phyloP scores from a whole-genome alignment of 1,140 invertebrate genomes.

The Drosophila auraria region DNA sequence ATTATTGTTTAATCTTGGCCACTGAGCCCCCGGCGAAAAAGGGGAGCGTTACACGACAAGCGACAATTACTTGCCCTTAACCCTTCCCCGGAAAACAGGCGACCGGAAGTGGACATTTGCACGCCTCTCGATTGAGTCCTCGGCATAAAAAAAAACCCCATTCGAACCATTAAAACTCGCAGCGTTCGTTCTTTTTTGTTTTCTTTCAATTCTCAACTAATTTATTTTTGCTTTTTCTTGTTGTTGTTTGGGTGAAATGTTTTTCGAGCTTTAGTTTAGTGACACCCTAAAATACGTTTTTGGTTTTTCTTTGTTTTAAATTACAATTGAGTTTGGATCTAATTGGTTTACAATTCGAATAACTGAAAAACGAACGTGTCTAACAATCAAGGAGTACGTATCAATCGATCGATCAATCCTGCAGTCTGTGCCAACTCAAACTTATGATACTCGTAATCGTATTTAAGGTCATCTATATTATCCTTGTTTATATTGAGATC shows the following conservation, averaged over 20 bases:
- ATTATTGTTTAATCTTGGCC: constrained; percentile 72
- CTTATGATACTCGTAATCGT: constrained; percentile 54
- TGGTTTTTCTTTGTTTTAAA: constrained; percentile 43
- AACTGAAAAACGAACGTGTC: constrained; percentile 59
- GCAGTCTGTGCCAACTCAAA: constrained; percentile 80
- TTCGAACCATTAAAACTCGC: constrained; percentile 52
- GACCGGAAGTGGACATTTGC: constrained; percentile 71
- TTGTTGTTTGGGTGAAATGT: constrained; percentile 54
- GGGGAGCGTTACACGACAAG: constrained; percentile 57
- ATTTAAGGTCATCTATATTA: constrained; percentile 49
- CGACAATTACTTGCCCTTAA: constrained; percentile 57
- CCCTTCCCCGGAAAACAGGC: neutral
- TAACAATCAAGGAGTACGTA: constrained; percentile 62
- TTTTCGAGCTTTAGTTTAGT: constrained; percentile 67
- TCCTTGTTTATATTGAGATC: constrained; percentile 72
- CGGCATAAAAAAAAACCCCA: constrained; percentile 15
- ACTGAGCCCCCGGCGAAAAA: constrained; percentile 27
- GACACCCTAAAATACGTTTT: constrained; percentile 74
- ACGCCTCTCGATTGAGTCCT: constrained; percentile 59
- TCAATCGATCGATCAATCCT: constrained; percentile 30
- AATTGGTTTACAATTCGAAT: constrained; percentile 49
- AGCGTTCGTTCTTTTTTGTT: constrained; percentile 22
- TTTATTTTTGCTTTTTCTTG: constrained; percentile 71
- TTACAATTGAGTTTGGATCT: constrained; percentile 58
- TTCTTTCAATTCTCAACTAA: constrained; percentile 81